Conservation (phyloP, 2,888 invertebrate genomes). For the Athalia cordata region DNA sequence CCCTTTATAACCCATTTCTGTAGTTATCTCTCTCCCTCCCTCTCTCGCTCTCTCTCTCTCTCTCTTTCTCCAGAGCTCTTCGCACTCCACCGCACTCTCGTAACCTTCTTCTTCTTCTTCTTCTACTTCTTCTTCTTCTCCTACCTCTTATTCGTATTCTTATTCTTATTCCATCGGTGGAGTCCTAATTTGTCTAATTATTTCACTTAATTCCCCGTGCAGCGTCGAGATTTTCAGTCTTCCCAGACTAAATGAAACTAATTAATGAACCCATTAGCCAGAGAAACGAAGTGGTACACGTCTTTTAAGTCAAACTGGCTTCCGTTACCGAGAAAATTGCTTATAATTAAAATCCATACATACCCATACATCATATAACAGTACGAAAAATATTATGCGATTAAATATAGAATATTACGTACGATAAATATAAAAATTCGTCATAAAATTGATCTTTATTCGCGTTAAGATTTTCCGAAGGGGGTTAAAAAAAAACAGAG, state of each 20-base stretch:
- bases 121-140: not conserved
- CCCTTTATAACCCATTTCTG: not conserved
- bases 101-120: conserved; percentile 1
- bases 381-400: too few relatives aligned
- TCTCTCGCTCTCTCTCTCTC: not conserved
- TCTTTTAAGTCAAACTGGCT: conserved; percentile 33
- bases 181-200: conserved; percentile 73
- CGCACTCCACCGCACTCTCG: conserved; percentile 25
- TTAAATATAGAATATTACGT: not conserved
- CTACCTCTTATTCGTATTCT: conserved; percentile 49
- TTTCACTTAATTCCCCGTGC: conserved; percentile 71
- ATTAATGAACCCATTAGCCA: conserved; percentile 71
- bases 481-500: not conserved
- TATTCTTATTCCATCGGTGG: conserved; percentile 54
- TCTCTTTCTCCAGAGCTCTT: conserved; percentile 6
- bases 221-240: conserved; percentile 67
- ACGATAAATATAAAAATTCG: too few relatives aligned
- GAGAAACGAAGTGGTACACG: conserved; percentile 51
- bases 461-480: not conserved
- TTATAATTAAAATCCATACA: conserved; percentile 25
- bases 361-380: too few relatives aligned
- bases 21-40: not conserved
- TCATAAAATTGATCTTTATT: too few relatives aligned
- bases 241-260: conserved; percentile 70
- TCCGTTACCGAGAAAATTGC: conserved; percentile 35